These are phyloP conservation scores for Drosophila ochracea DNA, from an alignment of 2,888 invertebrate genomes.

Conservation along the genomic window DNA sequence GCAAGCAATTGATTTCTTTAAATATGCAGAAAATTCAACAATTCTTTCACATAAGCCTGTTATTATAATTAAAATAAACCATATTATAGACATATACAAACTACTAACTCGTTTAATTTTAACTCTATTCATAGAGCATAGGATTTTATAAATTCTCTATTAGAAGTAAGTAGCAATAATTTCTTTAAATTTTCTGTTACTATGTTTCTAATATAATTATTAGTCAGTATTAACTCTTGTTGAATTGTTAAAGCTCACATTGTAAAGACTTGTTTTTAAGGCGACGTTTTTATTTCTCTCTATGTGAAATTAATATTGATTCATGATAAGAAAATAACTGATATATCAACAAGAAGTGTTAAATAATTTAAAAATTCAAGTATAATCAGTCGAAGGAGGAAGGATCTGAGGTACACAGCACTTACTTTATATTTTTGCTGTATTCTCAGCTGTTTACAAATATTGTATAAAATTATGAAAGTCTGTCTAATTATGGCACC, in stretches of 20 bases:
- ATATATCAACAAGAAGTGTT: background rate
- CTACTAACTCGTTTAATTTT: background rate
- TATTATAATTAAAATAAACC: background rate
- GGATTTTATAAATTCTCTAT: background rate
- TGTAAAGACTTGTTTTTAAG: background rate
- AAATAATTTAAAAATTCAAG: background rate
- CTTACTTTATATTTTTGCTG: too few relatives aligned
- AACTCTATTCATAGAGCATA: background rate
- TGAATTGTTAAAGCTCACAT: background rate
- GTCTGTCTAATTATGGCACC: background rate
- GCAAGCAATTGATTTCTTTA: constrained; percentile 1
- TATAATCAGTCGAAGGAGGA: background rate
- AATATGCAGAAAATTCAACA: background rate
- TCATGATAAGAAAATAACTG: background rate
- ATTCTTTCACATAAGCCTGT: background rate
- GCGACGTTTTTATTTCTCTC: background rate
- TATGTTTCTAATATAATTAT: background rate
- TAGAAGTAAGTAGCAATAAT: background rate
- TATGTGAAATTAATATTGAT: background rate
- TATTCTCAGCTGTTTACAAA: background rate
- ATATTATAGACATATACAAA: background rate
- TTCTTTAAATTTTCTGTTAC: background rate
- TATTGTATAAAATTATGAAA: background rate
- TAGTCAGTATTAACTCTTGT: background rate
- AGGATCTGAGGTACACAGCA: too few relatives aligned